phyloP scores from a whole-genome alignment of 1,140 invertebrate genomes.

The Himalopsyche phryganea region DNA sequence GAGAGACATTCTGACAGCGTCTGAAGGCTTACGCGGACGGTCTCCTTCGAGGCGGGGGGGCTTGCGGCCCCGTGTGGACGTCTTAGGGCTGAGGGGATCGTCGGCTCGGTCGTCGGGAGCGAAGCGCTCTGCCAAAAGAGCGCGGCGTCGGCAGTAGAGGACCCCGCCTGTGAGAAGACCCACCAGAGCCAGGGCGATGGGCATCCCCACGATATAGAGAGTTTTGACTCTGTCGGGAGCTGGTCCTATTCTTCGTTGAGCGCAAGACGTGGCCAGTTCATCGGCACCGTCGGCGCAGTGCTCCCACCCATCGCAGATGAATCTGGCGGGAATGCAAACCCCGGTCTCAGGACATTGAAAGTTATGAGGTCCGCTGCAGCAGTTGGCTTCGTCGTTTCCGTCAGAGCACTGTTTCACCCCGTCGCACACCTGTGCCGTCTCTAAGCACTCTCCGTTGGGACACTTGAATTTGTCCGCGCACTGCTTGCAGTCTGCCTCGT shows the following conservation, averaged over 20 bases:
- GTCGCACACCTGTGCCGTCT: constrained; percentile 67
- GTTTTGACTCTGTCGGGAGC: constrained; percentile 48
- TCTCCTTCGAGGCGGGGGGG: constrained; percentile 35
- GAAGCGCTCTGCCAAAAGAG: constrained; percentile 46
- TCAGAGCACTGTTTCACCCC: constrained; percentile 70
- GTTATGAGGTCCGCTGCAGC: constrained; percentile 57
- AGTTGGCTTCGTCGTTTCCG: constrained; percentile 62
- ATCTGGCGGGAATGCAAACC: constrained; percentile 57
- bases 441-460: constrained; percentile 72
- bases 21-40: constrained; percentile 52
- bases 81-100: constrained; percentile 55
- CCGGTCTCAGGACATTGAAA: constrained; percentile 62
- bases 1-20: constrained; percentile 63
- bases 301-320: constrained; percentile 65
- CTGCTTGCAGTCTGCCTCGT: constrained; percentile 70
- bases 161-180: constrained; percentile 47
- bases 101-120: constrained; percentile 57
- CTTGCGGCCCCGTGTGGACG: constrained; percentile 1
- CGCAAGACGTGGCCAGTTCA: constrained; percentile 61
- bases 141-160: constrained; percentile 45
- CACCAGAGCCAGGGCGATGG: constrained; percentile 48
- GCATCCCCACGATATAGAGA: constrained; percentile 46
- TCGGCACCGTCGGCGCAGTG: constrained; percentile 73
- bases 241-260: constrained; percentile 38
- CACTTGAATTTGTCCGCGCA: constrained; percentile 68